These are phyloP conservation scores for Chloroceryle amazona DNA, from an alignment of 2,797 vertebrate genomes.

Conservation along the genomic window DNA sequence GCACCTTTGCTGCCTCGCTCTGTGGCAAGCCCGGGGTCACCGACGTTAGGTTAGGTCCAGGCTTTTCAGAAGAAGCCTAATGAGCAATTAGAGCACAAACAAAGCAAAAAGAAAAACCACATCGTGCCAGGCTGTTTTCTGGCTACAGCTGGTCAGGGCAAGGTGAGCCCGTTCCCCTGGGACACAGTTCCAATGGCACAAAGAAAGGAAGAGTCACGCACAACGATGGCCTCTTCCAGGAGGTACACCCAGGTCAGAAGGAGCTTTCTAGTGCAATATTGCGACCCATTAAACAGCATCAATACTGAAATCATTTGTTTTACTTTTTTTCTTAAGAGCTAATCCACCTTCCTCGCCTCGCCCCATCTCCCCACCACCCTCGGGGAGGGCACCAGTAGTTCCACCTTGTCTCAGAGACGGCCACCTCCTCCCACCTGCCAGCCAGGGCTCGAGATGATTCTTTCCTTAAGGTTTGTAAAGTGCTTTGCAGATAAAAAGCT, in stretches of 20 bases:
- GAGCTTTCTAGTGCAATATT: slow-evolving; percentile 63
- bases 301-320: background rate
- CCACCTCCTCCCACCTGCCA: background rate
- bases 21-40: background rate
- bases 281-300: background rate
- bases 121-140: background rate
- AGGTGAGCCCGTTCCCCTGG: background rate
- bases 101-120: no score
- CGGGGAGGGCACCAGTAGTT: background rate
- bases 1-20: background rate
- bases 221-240: background rate
- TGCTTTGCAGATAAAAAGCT: slow-evolving; percentile 61
- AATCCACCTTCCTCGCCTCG: background rate
- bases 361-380: background rate
- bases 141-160: background rate
- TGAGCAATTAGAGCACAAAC: background rate
- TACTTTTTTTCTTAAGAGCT: background rate
- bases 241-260: background rate
- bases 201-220: background rate
- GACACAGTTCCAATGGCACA: slow-evolving; percentile 14
- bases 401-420: background rate
- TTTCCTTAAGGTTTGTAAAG: background rate
- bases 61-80: background rate
- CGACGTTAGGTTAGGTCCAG: background rate
- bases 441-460: slow-evolving; percentile 5